These are phyloP conservation scores for Calephelis nemesis DNA, from an alignment of 1,140 invertebrate genomes.

Conservation along the genomic window DNA sequence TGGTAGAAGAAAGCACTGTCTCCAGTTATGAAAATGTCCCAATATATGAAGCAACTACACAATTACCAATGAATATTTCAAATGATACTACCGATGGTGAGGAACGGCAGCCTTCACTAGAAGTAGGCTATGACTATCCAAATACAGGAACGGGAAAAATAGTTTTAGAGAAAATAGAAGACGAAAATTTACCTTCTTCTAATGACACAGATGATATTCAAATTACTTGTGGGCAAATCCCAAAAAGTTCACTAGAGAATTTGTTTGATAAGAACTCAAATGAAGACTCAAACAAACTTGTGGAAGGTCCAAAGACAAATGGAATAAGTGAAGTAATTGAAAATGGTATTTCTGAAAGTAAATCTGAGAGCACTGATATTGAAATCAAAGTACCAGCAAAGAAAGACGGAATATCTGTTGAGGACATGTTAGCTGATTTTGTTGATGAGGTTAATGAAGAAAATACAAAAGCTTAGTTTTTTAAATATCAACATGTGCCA, in stretches of 20 bases:
- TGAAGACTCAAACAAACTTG: slow-evolving; percentile 19
- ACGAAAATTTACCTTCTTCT: slow-evolving; percentile 55
- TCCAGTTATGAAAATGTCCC: slow-evolving; percentile 15
- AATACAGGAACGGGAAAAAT: slow-evolving; percentile 39
- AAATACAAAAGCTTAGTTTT: slow-evolving; percentile 2
- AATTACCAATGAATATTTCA: slow-evolving; percentile 44
- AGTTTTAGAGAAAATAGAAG: slow-evolving; percentile 51
- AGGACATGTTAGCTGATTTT: slow-evolving; percentile 73
- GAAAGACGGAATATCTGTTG: slow-evolving; percentile 48
- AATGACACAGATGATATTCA: slow-evolving; percentile 65
- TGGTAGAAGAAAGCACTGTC: slow-evolving; percentile 2
- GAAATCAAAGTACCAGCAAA: slow-evolving; percentile 23
- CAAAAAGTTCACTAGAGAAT: slow-evolving; percentile 44
- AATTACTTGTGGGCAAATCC: slow-evolving; percentile 62
- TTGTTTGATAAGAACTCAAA: slow-evolving; percentile 38
- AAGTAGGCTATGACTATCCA: slow-evolving; percentile 55
- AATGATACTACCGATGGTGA: slow-evolving; percentile 45
- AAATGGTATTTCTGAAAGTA: slow-evolving; percentile 31
- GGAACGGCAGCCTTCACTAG: slow-evolving; percentile 44
- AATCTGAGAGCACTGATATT: slow-evolving; percentile 20
- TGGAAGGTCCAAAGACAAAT: slow-evolving; percentile 41
- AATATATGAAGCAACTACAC: slow-evolving; percentile 50
- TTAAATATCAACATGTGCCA: neutral
- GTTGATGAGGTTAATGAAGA: slow-evolving; percentile 68
- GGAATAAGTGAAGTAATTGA: slow-evolving; percentile 31